Conservation (phyloP, 2,888 invertebrate genomes). For the Callyntrura sp. region DNA sequence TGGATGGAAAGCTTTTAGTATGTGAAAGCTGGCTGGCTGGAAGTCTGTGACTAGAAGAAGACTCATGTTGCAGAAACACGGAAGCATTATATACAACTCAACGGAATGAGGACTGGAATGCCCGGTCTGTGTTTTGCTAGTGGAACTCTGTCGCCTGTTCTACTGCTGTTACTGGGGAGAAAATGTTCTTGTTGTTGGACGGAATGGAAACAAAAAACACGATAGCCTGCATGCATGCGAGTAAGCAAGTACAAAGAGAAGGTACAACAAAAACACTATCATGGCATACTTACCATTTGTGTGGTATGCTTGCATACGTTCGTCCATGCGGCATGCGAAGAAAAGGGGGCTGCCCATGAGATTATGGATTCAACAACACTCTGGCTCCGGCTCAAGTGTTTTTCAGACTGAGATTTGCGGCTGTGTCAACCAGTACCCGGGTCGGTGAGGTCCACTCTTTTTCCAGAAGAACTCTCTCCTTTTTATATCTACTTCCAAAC, state of each 20-base stretch:
- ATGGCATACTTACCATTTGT: conserved; percentile 69
- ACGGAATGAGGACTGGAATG: conserved; percentile 70
- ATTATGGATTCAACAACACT: conserved; percentile 79
- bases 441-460: conserved; percentile 74
- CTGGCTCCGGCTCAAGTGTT: conserved; percentile 77
- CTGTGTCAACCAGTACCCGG: conserved; percentile 78
- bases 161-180: conserved; percentile 60
- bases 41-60: conserved; percentile 71
- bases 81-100: conserved; percentile 70
- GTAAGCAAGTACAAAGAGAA: conserved; percentile 52
- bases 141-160: conserved; percentile 32
- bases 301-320: conserved; percentile 60
- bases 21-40: conserved; percentile 74
- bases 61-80: conserved; percentile 74
- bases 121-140: conserved; percentile 20
- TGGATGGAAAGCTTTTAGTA: conserved; percentile 76
- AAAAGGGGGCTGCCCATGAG: conserved; percentile 74
- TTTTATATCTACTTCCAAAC: conserved; percentile 30
- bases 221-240: conserved; percentile 70
- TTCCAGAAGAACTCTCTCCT: conserved; percentile 62
- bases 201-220: conserved; percentile 64
- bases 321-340: conserved; percentile 66
- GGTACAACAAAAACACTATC: conserved; percentile 69
- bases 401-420: conserved; percentile 79
- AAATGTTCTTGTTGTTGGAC: conserved; percentile 49